A percentile compares a stretch with the other conserved stretches of the same genome.
Evolutionary conservation across 2,113 vertebrate genomes (phyloP).

Genomic region (Hydrolagus affinis): DNA sequence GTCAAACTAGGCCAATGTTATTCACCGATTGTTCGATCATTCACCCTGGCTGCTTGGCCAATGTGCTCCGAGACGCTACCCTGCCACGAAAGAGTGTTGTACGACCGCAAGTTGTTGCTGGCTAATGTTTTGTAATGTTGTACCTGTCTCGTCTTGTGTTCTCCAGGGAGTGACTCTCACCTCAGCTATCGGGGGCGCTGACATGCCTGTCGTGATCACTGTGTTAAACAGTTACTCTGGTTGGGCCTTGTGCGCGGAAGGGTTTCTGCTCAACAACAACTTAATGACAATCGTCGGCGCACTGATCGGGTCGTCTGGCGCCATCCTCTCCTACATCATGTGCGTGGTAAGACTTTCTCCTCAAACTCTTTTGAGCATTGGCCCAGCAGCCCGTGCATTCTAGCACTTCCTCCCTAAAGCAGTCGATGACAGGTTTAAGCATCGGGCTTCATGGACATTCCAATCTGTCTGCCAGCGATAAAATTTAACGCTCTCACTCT

Average conservation of each 20-base stretch:
- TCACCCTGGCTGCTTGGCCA: too few species aligned
- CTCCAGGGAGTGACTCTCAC: constrained; percentile 66
- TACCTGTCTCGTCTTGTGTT: neutral
- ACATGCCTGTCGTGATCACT: constrained; percentile 70
- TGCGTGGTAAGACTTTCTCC: constrained; percentile 57
- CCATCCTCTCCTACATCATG: constrained; percentile 71
- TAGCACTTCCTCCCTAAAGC: neutral
- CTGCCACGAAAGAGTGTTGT: too few species aligned
- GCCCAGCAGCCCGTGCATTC: neutral
- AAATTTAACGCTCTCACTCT: too few species aligned
- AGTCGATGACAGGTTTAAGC: neutral
- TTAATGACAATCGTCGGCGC: constrained; percentile 69
- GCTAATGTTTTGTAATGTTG: neutral
- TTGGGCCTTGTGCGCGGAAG: constrained; percentile 65
- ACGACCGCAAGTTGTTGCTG: too few species aligned
- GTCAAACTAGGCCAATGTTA: too few species aligned
- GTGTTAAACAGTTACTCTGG: constrained; percentile 70
- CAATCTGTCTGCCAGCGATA: too few species aligned
- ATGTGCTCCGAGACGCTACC: too few species aligned
- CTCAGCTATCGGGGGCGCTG: constrained; percentile 64
- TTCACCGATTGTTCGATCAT: too few species aligned
- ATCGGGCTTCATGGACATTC: too few species aligned
- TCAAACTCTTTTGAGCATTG: neutral
- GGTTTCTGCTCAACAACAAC: constrained; percentile 63
- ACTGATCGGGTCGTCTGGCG: constrained; percentile 66